Conservation (phyloP, 1,140 invertebrate genomes). For the Drosophila willistoni region DNA sequence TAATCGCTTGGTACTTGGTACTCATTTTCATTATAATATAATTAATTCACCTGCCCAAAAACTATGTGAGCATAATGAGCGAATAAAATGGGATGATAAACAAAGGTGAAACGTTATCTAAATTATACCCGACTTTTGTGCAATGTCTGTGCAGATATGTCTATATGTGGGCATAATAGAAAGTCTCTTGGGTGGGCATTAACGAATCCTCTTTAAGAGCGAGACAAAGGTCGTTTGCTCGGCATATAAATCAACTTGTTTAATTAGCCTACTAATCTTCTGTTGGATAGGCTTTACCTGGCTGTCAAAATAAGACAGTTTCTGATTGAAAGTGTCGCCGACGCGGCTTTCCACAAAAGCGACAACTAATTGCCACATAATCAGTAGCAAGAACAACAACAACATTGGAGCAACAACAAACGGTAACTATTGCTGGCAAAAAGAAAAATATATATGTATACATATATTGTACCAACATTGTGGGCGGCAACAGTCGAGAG, state of each 20-base stretch:
- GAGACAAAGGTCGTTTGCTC: slow-evolving; percentile 50
- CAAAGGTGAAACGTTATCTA: slow-evolving; percentile 35
- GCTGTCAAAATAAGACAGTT: slow-evolving; percentile 53
- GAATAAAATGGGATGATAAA: neutral
- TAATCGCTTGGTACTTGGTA: too few species aligned
- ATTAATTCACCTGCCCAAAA: neutral
- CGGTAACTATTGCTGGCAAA: slow-evolving; percentile 40
- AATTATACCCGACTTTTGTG: slow-evolving; percentile 27
- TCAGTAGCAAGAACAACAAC: slow-evolving; percentile 49
- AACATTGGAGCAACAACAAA: slow-evolving; percentile 46
- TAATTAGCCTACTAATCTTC: slow-evolving; percentile 67
- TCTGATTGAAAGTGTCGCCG: slow-evolving; percentile 54
- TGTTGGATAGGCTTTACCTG: slow-evolving; percentile 54
- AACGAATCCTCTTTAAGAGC: neutral
- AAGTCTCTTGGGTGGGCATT: neutral
- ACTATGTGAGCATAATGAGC: neutral
- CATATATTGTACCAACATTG: too few species aligned
- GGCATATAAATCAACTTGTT: slow-evolving; percentile 69
- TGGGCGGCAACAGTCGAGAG: neutral
- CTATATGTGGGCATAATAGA: neutral
- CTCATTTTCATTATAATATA: too few species aligned
- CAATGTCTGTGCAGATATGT: slow-evolving; percentile 3
- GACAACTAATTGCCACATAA: slow-evolving; percentile 79
- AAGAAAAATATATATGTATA: neutral
- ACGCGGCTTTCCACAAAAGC: slow-evolving; percentile 68